Base-by-base conservation (phyloP, 2,888 invertebrate genomes). In the Parelbella ahira region DNA sequence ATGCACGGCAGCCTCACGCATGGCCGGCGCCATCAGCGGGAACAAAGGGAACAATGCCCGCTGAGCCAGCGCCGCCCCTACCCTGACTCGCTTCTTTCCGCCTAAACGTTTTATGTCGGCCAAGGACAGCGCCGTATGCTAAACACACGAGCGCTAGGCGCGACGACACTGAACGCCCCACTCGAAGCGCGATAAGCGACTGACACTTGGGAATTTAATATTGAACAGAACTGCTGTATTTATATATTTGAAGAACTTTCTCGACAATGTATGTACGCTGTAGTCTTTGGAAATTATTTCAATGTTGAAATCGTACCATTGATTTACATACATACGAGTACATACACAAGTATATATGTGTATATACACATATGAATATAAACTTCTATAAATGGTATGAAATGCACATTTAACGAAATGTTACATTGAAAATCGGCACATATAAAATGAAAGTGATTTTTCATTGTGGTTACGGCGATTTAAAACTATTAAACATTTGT, bases 61-160 rank as follows among this genome's bases (percentile, higher is more conserved):
- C 60, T 63, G 61, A 63, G 70, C 71, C 12, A 63, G 64, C 68
- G 60, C 68, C 70, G 63, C 68, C 70, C 63, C 62, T 50, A 55
- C 56, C 55, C 62, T 59, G 56, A 52, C 53, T 59, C 56, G 56
- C 62, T 64, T 57, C 55, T 58, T 56, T 59, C 67, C 66, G 60
- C 60, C 72, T 75, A 71, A 75, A 77, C 72, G 71, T 73, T 76
- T 73, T 70, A 81, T 76, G 67, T 77, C 73, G 82, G 82, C 70
- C 81, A 81, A 82, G 83, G 79, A 60, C 76, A 58, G 48, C 54
- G 48, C 49, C 32, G 19, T 25, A 32, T 39, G 24, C 24, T 19
- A 30, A 32, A 39, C 18, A 21, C 19, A 3, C 23, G 20, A 55
- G 54, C 56, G 60, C 56, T 58, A n/a, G 68, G 69, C 66, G 65